These are phyloP conservation scores for Dynastes tityus DNA, from an alignment of 2,888 invertebrate genomes.

Conservation along the genomic window DNA sequence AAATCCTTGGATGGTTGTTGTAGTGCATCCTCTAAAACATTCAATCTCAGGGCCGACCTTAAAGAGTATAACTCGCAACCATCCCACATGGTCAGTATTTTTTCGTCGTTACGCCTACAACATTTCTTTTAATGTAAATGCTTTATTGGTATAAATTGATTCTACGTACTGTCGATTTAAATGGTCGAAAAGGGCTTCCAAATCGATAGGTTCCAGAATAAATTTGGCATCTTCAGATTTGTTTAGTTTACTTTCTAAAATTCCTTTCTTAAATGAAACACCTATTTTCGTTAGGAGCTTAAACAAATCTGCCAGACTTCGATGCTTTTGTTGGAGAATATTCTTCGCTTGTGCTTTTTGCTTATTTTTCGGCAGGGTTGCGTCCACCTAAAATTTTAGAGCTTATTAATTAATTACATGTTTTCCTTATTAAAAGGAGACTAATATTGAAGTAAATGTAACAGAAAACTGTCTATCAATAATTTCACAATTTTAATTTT, in stretches of 20 bases:
- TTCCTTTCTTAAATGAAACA: constrained; percentile 86
- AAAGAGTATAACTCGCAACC: constrained; percentile 84
- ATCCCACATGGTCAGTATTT: constrained; percentile 77
- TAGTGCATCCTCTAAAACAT: constrained; percentile 76
- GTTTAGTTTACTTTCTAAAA: constrained; percentile 74
- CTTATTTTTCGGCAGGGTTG: constrained; percentile 77
- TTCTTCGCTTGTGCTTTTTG: constrained; percentile 86
- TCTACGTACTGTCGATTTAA: constrained; percentile 68
- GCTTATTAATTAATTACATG: constrained; percentile 15
- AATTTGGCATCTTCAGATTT: constrained; percentile 74
- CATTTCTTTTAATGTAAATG: background rate
- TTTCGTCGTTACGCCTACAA: constrained; percentile 69
- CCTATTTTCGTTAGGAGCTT: constrained; percentile 83
- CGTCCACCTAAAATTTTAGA: constrained; percentile 71
- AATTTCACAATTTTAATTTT: too few species aligned
- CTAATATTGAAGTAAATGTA: too few species aligned
- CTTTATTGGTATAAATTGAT: background rate
- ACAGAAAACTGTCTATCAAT: too few species aligned
- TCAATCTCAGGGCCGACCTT: constrained; percentile 80
- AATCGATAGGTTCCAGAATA: constrained; percentile 80
- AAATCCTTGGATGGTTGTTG: constrained; percentile 84
- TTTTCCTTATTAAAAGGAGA: too few species aligned
- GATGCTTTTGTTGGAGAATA: constrained; percentile 88
- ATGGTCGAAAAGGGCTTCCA: constrained; percentile 74
- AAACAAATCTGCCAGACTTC: constrained; percentile 89